Base-by-base conservation (phyloP, 2,797 vertebrate species). In the Xenentodon cancila region DNA sequence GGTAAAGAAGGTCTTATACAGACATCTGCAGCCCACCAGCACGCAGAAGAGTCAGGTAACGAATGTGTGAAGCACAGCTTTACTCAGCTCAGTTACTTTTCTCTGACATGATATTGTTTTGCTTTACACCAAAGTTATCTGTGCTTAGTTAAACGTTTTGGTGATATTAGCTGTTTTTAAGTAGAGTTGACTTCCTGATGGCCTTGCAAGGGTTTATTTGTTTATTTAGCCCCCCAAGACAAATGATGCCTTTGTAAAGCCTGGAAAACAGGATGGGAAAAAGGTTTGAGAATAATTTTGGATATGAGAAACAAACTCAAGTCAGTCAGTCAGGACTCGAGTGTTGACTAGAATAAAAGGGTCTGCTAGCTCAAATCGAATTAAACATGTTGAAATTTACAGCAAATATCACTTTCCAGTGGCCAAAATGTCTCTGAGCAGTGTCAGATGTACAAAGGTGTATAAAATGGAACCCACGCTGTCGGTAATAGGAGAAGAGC, bases 41-140 rank as follows among this genome's bases (percentile, higher is more conserved):
- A 97, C 96, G 55, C 96, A 99, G 92, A 98, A 95, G 90, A 96
- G 94, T 79, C 98, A 99, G 96, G 98, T 97, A 95, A 91, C 61
- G 27, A 5, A 18, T 43, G 9, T 25, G 25, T 25, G 25, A 25
- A 25, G 25, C 25, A 5, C 25, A 25, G 25, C 25, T 25, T 5
- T 25, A 25, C 25, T 25, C 25, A 25, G 5, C 5, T 25, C 25
- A 25, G 5, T 25, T 18, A 5, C 43, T 44, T 44, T n/a, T n/a
- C 43, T 18, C 16, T 17, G 7, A 44, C 16, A n/a, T 17, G 9
- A 8, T 19, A 3, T 8, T 18, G 5, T 19, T 45, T 18, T 18
- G n/a, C 18, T 45, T 18, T 44, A 2, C n/a, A 4, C 17, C n/a
- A 44, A n/a, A 44, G 32, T 32, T 44, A 1, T 7, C 15, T n/a